Conservation (phyloP, 2,797 vertebrate genomes). For the Alauda arvensis region DNA sequence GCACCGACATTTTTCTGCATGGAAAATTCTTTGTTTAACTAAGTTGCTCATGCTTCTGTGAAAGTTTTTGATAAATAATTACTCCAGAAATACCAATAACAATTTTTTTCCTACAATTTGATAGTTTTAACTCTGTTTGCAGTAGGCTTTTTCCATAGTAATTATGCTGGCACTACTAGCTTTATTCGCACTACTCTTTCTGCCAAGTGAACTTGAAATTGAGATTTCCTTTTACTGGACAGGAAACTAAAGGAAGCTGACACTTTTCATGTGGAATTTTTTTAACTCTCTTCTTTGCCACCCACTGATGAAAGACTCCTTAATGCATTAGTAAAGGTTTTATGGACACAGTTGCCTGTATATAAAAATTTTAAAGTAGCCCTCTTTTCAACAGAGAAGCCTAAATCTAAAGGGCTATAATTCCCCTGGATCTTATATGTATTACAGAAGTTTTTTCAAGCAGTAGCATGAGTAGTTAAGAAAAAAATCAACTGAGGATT, state of each 20-base stretch:
- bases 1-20: neutral
- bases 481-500: neutral
- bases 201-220: neutral
- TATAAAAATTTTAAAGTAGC: neutral
- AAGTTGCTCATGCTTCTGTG: neutral
- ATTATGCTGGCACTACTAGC: neutral
- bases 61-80: neutral
- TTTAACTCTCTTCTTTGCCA: neutral
- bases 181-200: neutral
- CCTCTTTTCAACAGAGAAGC: neutral
- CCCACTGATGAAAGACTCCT: neutral
- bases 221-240: neutral
- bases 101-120: neutral
- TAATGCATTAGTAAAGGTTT: neutral
- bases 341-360: neutral
- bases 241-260: neutral
- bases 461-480: neutral
- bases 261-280: neutral
- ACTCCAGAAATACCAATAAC: neutral
- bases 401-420: neutral
- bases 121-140: neutral
- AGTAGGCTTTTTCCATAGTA: neutral
- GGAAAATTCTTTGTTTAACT: neutral
- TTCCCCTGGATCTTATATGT: neutral
- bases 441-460: neutral